These are phyloP conservation scores for Myodes glareolus DNA, from an alignment of 2,113 vertebrate species.

Conservation along the genomic window DNA sequence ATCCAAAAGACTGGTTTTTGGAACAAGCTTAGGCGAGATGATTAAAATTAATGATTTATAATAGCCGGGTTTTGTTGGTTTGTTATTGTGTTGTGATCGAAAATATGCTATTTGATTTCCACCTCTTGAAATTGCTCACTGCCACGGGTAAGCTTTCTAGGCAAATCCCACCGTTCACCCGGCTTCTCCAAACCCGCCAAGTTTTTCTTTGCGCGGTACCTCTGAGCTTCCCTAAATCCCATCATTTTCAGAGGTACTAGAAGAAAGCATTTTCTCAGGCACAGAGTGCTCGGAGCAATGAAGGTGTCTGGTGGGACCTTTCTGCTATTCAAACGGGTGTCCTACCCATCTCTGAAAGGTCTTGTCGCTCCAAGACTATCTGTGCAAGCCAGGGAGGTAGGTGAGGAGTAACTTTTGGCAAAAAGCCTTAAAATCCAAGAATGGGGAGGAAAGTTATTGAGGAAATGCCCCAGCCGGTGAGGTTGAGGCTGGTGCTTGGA, in stretches of 20 bases:
- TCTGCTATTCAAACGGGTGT: background rate
- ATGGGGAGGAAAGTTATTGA: constrained; percentile 39
- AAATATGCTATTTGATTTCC: constrained; percentile 42
- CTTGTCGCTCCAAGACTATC: background rate
- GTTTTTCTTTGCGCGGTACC: constrained; percentile 30
- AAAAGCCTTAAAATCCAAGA: background rate
- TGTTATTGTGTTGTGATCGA: constrained; percentile 33
- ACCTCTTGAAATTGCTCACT: background rate
- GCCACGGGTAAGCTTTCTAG: constrained; percentile 13
- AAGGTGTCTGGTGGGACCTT: background rate
- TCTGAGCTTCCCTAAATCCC: background rate
- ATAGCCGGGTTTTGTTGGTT: background rate
- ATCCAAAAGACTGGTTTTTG: constrained; percentile 48
- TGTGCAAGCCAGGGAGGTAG: constrained; percentile 19
- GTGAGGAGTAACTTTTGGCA: constrained; percentile 8
- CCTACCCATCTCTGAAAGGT: background rate
- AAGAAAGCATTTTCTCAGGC: constrained; percentile 43
- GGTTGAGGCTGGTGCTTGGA: background rate
- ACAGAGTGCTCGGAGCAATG: background rate
- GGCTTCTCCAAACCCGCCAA: constrained; percentile 50
- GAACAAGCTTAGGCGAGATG: background rate
- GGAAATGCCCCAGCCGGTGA: background rate
- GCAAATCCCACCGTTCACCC: constrained; percentile 13
- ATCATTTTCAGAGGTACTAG: background rate
- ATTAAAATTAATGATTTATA: constrained; percentile 44